Evolutionary conservation across 1,140 invertebrate genomes (phyloP).

Genomic region (Neoseiulus cucumeris): DNA sequence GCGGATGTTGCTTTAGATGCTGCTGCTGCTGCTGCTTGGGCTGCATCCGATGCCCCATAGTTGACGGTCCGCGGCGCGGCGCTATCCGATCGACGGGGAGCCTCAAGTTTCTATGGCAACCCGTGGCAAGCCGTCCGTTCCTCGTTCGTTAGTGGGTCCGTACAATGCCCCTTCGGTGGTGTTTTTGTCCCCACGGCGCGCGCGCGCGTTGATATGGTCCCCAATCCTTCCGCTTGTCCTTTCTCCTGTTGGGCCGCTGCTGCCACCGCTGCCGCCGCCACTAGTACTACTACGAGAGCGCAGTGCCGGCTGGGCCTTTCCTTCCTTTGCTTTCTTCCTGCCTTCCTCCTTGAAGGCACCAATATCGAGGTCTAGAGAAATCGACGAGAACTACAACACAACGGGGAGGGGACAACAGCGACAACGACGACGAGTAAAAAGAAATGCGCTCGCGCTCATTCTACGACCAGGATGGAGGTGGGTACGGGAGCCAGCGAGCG

Average conservation of each 20-base stretch:
- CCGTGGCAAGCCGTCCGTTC: neutral
- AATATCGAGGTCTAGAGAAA: too few species aligned
- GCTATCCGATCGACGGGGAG: slow-evolving; percentile 4
- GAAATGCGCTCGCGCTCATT: too few species aligned
- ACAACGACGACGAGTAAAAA: too few species aligned
- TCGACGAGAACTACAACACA: too few species aligned
- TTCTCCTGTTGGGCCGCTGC: neutral
- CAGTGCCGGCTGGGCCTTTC: too few species aligned
- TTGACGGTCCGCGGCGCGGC: neutral
- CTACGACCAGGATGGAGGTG: too few species aligned
- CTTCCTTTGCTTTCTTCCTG: too few species aligned
- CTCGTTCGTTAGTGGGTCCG: neutral
- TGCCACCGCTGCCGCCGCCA: neutral
- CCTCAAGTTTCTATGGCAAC: slow-evolving; percentile 6
- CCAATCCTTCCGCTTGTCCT: neutral
- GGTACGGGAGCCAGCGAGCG: neutral
- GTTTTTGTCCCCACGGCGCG: neutral
- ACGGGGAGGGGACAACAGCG: too few species aligned
- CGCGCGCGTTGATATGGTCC: slow-evolving; percentile 8
- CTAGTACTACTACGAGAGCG: too few species aligned
- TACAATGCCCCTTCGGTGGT: neutral
- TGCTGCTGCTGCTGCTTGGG: neutral
- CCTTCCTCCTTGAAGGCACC: too few species aligned
- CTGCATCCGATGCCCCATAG: neutral
- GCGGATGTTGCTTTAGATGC: neutral